These are phyloP conservation scores for Notothenia coriiceps DNA, from an alignment of 2,113 vertebrate genomes.

Conservation along the genomic window DNA sequence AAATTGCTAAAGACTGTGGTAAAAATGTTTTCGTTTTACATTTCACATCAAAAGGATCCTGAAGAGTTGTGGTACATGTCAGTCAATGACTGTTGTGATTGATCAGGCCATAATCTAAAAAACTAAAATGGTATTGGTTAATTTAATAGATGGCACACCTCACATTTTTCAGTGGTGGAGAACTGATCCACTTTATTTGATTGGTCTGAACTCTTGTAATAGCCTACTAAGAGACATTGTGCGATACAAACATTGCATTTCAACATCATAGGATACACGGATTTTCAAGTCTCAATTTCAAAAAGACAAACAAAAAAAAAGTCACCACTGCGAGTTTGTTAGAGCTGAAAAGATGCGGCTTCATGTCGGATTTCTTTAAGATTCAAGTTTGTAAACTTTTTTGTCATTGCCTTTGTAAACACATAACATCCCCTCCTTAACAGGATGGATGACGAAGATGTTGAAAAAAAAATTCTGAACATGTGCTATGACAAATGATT, in stretches of 20 bases:
- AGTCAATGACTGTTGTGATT: neutral
- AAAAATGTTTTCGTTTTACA: conserved; percentile 17
- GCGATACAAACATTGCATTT: conserved; percentile 87
- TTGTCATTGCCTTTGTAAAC: conserved; percentile 85
- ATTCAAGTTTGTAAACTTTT: conserved; percentile 87
- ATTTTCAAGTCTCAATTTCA: conserved; percentile 89
- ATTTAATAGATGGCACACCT: conserved; percentile 10
- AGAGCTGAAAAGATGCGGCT: conserved; percentile 75
- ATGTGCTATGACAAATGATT: conserved; percentile 72
- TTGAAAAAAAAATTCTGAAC: conserved; percentile 74
- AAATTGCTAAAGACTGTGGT: neutral
- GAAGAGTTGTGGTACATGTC: conserved; percentile 4
- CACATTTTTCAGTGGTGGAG: conserved; percentile 78
- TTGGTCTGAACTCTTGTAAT: conserved; percentile 90
- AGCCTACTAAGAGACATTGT: conserved; percentile 89
- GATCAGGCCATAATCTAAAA: conserved; percentile 3
- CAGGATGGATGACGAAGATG: conserved; percentile 78
- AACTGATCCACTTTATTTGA: conserved; percentile 91
- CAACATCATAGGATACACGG: conserved; percentile 84
- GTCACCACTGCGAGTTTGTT: conserved; percentile 75
- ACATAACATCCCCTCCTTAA: conserved; percentile 79
- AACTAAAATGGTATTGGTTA: neutral
- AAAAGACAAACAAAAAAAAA: conserved; percentile 63
- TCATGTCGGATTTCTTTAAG: conserved; percentile 81
- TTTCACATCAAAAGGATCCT: conserved; percentile 11